A percentile compares a stretch with the other conserved stretches of the same genome.
Evolutionary conservation across 2,113 vertebrate genomes (phyloP).

Genomic region (Tachysurus vachellii): DNA sequence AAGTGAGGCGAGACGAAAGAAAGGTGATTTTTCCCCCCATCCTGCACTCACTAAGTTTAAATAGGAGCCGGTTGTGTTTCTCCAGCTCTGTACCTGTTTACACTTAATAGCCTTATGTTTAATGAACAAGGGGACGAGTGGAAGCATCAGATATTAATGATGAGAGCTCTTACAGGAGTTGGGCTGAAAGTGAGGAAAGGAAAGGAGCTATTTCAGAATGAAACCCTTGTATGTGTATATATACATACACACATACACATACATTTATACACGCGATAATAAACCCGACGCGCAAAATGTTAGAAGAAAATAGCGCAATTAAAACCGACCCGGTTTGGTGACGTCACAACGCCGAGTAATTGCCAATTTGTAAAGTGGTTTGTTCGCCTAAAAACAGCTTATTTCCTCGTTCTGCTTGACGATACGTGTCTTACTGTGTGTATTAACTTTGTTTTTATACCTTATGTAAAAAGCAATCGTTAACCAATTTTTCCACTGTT

Average conservation of each 20-base stretch:
- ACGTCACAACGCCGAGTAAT: constrained; percentile 38
- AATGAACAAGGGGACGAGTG: constrained; percentile 37
- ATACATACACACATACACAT: not conserved
- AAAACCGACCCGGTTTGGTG: constrained; percentile 17
- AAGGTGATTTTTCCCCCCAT: constrained; percentile 33
- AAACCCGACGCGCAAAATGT: not conserved
- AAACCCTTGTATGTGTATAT: not conserved
- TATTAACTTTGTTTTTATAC: not conserved
- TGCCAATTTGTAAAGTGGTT: constrained; percentile 11
- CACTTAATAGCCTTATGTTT: constrained; percentile 30
- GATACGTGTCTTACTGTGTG: not conserved
- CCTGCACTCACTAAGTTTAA: constrained; percentile 21
- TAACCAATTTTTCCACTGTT: not conserved
- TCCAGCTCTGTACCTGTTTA: constrained; percentile 27
- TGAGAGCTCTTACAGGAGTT: constrained; percentile 46
- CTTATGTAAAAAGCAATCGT: not conserved
- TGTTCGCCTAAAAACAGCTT: not conserved
- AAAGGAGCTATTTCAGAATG: too few species aligned
- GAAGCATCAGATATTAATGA: constrained; percentile 11
- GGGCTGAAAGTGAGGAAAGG: not conserved
- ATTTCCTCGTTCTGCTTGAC: not conserved
- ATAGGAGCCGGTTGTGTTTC: not conserved
- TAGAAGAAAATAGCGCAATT: constrained; percentile 21
- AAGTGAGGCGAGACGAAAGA: constrained; percentile 50
- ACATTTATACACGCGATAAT: too few species aligned